Conservation (phyloP, 2,113 vertebrate species). For the Sapayoa aenigma region DNA sequence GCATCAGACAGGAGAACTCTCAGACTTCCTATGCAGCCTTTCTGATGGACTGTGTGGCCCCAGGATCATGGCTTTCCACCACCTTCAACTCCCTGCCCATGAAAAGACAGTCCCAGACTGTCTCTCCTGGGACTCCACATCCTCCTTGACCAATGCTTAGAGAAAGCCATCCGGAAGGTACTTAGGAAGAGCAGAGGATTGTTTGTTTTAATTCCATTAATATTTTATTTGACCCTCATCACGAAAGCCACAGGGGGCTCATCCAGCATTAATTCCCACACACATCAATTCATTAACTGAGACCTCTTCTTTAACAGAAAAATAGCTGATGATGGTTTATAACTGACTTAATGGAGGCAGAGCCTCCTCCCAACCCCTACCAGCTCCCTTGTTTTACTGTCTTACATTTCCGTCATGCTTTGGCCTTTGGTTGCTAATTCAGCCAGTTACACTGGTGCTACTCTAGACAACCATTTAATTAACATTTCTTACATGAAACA, state of each 20-base stretch:
- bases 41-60: neutral
- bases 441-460: neutral
- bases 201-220: slow-evolving; percentile 57
- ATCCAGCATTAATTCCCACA: slow-evolving; percentile 34
- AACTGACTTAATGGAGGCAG: slow-evolving; percentile 5
- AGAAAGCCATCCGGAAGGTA: neutral
- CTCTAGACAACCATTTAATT: neutral
- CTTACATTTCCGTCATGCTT: neutral
- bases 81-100: neutral
- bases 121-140: neutral
- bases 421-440: neutral
- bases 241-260: slow-evolving; percentile 1
- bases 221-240: slow-evolving; percentile 60
- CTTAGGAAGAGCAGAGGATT: slow-evolving; percentile 14
- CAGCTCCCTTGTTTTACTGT: neutral
- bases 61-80: neutral
- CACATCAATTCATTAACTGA: slow-evolving; percentile 50
- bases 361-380: neutral
- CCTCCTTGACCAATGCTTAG: neutral
- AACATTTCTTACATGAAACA: neutral
- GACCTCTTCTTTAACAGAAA: slow-evolving; percentile 32
- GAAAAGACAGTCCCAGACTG: neutral
- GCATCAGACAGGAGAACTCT: neutral
- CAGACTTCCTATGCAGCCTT: neutral
- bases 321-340: neutral